Base-by-base conservation (phyloP, 23 tunicate species). In the Styela plicata region DNA sequence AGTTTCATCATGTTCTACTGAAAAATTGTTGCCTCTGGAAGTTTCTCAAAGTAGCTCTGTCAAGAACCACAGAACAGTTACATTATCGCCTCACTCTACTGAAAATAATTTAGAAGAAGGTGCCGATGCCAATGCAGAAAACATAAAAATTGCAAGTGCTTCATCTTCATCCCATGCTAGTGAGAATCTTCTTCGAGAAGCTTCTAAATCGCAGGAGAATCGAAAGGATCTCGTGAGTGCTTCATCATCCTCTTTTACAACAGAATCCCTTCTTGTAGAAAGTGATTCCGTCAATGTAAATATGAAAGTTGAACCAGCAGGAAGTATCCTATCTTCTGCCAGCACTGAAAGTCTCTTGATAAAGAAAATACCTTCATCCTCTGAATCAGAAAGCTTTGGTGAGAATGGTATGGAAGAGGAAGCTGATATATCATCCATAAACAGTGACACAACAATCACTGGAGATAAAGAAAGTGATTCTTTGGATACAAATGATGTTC, bases 391-490 rank as follows among this genome's bases (percentile, higher is more conserved):
- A 44, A 44, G 57, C 57, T 5, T 44, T 7, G 57, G 57, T 44
- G 57, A 44, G 13, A 44, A 44, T 44, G 13, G 13, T 44, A 5
- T 44, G 7, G 57, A 5, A 5, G 57, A 44, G 13, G 57, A 44
- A 5, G n/a, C n/a, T n/a, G 57, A 44, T 13, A 32, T 71, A 3
- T 71, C 77, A 3, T 71, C 77, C 3, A 34, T 34, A 3, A 34
- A 71, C 5, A 71, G 77, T 71, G 77, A 71, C 77, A 32, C 26
- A 5, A 71, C 77, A 5, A 34, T 71, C 34, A 34, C 34, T 19
- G 37, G 36, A 2, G 77, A 26, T 34, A 71, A 71, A 26, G 34
- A 33, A n/a, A 30, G 34, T 34, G 57, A 44, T 44, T 44, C 57
- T 5, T 44, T 44, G 13, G 57, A 44, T 13, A 44, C 57, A 44